phyloP scores from a whole-genome alignment of 2,113 vertebrate species.

The Cyanoderma ruficeps region DNA sequence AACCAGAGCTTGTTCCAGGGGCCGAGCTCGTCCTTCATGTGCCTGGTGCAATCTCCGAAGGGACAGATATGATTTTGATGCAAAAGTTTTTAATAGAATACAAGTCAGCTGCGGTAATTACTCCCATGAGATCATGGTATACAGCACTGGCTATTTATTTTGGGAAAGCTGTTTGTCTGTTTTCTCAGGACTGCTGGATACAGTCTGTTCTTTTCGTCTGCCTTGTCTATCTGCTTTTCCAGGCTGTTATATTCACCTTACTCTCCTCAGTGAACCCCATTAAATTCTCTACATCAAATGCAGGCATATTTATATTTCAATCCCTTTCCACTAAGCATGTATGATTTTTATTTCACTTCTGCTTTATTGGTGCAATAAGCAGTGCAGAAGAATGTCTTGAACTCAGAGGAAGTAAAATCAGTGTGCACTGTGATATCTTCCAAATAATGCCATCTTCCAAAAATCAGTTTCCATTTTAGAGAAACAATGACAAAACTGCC shows the following conservation, averaged over 20 bases:
- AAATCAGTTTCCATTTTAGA: not conserved
- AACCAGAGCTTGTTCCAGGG: not conserved
- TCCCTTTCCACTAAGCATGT: not conserved
- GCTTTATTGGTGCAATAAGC: not conserved
- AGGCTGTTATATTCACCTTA: not conserved
- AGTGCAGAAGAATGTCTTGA: not conserved
- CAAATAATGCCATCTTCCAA: not conserved
- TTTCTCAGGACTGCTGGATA: not conserved
- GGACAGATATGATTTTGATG: not conserved
- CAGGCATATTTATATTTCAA: not conserved
- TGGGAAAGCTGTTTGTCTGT: not conserved
- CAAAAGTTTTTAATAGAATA: not conserved
- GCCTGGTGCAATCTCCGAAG: not conserved
- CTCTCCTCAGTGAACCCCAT: not conserved
- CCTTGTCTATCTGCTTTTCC: not conserved
- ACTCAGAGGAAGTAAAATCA: not conserved
- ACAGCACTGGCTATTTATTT: not conserved
- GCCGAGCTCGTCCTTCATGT: rapidly evolving
- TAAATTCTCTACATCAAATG: not conserved
- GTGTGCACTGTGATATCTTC: not conserved
- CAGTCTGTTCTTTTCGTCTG: not conserved
- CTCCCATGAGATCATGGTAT: not conserved
- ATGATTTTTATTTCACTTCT: not conserved
- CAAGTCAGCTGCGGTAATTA: conserved; percentile 14
- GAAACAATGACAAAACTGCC: not conserved